phyloP scores from a whole-genome alignment of 2,797 vertebrate genomes.

The Tenualosa thibaudeaui region DNA sequence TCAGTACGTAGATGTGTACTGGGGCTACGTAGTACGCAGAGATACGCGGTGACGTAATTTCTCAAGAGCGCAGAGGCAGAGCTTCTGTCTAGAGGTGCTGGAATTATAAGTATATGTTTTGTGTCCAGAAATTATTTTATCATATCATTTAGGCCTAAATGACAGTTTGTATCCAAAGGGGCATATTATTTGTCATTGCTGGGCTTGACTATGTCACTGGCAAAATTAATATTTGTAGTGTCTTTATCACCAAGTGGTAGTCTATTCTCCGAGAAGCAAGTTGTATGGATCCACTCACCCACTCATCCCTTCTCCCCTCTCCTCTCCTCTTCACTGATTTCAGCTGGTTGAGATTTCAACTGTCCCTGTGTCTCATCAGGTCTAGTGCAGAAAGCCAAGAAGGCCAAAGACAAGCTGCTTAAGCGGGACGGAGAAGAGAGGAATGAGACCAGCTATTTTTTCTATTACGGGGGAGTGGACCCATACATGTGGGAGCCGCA shows the following conservation, averaged over 20 bases:
- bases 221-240: no score
- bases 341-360: background rate
- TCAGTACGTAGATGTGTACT: slow-evolving; percentile 39
- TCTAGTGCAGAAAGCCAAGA: slow-evolving; percentile 94
- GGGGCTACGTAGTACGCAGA: slow-evolving; percentile 39
- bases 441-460: slow-evolving; percentile 83
- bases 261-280: no score
- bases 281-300: no score
- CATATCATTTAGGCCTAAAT: no score
- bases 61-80: background rate
- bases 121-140: no score
- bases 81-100: no score
- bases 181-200: no score
- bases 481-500: slow-evolving; percentile 99
- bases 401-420: slow-evolving; percentile 93
- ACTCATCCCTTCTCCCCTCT: no score
- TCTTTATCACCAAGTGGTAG: no score
- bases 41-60: background rate
- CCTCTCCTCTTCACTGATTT: background rate
- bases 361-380: slow-evolving; percentile 60
- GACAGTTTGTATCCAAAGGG: no score
- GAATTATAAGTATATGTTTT: no score
- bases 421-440: slow-evolving; percentile 89
- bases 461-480: slow-evolving; percentile 93
- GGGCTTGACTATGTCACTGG: no score